phyloP scores from a whole-genome alignment of 2,797 vertebrate species.

The Melanotaenia trifasciata region DNA sequence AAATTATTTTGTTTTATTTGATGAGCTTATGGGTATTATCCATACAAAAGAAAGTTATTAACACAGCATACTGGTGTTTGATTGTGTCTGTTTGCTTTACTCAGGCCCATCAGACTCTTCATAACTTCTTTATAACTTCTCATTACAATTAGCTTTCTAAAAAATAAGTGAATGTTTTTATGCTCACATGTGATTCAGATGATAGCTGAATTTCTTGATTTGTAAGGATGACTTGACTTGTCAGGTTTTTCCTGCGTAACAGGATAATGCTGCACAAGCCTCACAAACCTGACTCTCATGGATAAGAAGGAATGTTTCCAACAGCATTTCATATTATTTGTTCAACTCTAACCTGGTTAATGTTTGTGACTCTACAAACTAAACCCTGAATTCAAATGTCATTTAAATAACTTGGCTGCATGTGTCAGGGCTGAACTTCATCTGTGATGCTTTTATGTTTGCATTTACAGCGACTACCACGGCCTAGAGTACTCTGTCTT shows the following conservation, averaged over 20 bases:
- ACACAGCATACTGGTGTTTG: neutral
- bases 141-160: neutral
- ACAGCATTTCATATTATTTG: neutral
- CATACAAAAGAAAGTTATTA: neutral
- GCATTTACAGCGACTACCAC: neutral
- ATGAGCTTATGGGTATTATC: neutral
- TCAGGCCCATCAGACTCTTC: no score
- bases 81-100: neutral
- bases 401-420: conserved; percentile 52
- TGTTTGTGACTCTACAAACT: neutral
- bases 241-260: conserved; percentile 43
- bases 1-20: neutral
- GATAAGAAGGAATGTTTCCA: conserved; percentile 5
- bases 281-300: neutral
- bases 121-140: neutral
- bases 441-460: neutral
- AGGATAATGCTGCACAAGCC: conserved; percentile 6
- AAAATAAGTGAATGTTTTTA: neutral
- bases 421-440: no score
- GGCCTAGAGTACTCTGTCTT: neutral
- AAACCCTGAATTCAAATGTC: conserved; percentile 46
- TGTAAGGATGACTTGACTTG: neutral
- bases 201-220: neutral
- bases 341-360: neutral
- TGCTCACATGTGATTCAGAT: neutral